phyloP scores from a whole-genome alignment of 2,888 invertebrate genomes.

The Physocephala rufipes region DNA sequence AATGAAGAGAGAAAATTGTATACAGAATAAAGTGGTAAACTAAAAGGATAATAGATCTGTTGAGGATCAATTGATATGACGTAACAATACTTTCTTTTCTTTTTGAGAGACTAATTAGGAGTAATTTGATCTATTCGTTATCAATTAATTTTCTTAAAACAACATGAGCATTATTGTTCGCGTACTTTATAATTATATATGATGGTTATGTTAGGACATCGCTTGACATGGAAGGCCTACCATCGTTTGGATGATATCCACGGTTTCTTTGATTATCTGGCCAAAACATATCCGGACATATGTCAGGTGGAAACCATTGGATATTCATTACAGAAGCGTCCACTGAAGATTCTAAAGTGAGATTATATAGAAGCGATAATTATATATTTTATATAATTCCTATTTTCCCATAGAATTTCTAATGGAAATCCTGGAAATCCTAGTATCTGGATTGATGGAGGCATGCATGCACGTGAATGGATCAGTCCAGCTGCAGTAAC shows the following conservation, averaged over 20 bases:
- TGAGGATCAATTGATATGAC: too few relatives aligned
- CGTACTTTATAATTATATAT: too few relatives aligned
- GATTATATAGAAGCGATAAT: slow-evolving; percentile 22
- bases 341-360: slow-evolving; percentile 73
- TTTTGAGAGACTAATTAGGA: too few relatives aligned
- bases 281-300: slow-evolving; percentile 75
- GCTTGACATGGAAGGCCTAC: slow-evolving; percentile 82
- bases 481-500: slow-evolving; percentile 83
- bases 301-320: slow-evolving; percentile 81
- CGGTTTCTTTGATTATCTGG: slow-evolving; percentile 77
- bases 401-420: slow-evolving; percentile 69
- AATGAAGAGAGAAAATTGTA: too few relatives aligned
- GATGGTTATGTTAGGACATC: slow-evolving; percentile 57
- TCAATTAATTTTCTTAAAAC: too few relatives aligned
- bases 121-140: too few relatives aligned
- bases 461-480: slow-evolving; percentile 92
- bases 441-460: slow-evolving; percentile 79
- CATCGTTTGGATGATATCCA: slow-evolving; percentile 76
- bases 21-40: too few relatives aligned
- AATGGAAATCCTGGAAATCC: slow-evolving; percentile 72
- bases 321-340: slow-evolving; percentile 76
- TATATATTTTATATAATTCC: background rate
- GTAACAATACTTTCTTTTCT: too few relatives aligned
- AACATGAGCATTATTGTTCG: too few relatives aligned
- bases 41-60: too few relatives aligned